phyloP scores from a whole-genome alignment of 1,140 invertebrate genomes.

The Micrasema longulum region DNA sequence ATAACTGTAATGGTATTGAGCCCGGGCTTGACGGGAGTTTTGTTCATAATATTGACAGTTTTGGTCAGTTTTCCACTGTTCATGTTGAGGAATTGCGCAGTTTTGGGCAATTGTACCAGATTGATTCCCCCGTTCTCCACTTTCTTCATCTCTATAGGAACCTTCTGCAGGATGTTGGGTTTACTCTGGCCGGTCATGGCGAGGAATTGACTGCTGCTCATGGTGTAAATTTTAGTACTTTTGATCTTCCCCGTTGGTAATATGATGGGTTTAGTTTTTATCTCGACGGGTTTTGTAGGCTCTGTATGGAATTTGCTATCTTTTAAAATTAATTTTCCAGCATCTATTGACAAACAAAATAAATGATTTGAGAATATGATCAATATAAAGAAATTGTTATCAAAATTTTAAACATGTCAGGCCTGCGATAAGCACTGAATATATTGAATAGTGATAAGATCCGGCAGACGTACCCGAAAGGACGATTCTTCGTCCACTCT shows the following conservation, averaged over 20 bases:
- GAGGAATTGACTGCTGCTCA: constrained; percentile 52
- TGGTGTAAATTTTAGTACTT: constrained; percentile 51
- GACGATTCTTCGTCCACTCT: constrained; percentile 82
- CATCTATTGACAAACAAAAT: constrained; percentile 67
- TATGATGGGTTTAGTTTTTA: constrained; percentile 53
- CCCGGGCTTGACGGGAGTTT: constrained; percentile 35
- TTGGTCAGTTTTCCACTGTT: constrained; percentile 40
- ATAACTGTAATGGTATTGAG: constrained; percentile 43
- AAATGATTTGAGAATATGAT: too few relatives aligned
- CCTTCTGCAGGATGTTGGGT: constrained; percentile 51
- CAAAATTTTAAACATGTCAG: too few relatives aligned
- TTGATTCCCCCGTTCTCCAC: constrained; percentile 40
- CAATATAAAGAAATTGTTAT: too few relatives aligned
- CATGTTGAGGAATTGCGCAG: constrained; percentile 39
- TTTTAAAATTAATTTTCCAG: constrained; percentile 81
- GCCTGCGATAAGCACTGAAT: too few relatives aligned
- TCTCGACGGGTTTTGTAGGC: constrained; percentile 43
- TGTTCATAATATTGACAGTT: constrained; percentile 47
- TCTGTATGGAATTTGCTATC: constrained; percentile 54
- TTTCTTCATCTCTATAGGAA: constrained; percentile 49
- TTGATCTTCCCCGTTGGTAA: constrained; percentile 49
- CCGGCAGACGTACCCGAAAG: constrained; percentile 78
- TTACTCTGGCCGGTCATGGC: constrained; percentile 49
- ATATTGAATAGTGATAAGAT: too few relatives aligned
- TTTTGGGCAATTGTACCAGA: constrained; percentile 49